phyloP scores from a whole-genome alignment of 2,888 invertebrate genomes.

The Rambutsinella grinnellia region DNA sequence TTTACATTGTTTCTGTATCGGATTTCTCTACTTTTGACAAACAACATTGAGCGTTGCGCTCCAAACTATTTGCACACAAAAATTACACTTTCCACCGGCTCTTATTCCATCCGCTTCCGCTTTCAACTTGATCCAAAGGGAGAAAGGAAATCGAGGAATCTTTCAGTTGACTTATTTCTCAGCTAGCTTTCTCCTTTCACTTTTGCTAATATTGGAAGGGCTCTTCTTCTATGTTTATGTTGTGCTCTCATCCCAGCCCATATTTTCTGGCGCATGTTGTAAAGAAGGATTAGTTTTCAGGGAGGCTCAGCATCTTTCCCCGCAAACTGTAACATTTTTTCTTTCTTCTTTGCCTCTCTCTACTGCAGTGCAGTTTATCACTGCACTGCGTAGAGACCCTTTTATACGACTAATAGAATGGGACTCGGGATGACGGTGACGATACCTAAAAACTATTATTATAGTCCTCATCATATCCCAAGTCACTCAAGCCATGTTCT shows the following conservation, averaged over 20 bases:
- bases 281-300: slow-evolving; percentile 1
- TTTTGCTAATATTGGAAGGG: not conserved
- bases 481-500: no score
- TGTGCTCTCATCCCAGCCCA: not conserved
- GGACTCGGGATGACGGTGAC: no score
- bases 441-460: no score
- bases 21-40: no score
- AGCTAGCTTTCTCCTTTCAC: not conserved
- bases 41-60: no score
- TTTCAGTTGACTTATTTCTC: not conserved
- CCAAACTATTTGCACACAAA: no score
- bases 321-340: slow-evolving; percentile 9
- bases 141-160: not conserved
- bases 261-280: not conserved
- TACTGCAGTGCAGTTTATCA: slow-evolving; percentile 36
- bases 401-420: not conserved
- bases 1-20: no score
- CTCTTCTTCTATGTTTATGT: not conserved
- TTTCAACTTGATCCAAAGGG: not conserved
- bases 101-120: slow-evolving; percentile 2
- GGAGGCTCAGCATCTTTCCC: not conserved
- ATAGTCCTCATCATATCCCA: no score
- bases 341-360: slow-evolving; percentile 2
- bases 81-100: no score
- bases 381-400: slow-evolving; percentile 22